Conservation (phyloP, 2,797 vertebrate genomes). For the Labroides dimidiatus region DNA sequence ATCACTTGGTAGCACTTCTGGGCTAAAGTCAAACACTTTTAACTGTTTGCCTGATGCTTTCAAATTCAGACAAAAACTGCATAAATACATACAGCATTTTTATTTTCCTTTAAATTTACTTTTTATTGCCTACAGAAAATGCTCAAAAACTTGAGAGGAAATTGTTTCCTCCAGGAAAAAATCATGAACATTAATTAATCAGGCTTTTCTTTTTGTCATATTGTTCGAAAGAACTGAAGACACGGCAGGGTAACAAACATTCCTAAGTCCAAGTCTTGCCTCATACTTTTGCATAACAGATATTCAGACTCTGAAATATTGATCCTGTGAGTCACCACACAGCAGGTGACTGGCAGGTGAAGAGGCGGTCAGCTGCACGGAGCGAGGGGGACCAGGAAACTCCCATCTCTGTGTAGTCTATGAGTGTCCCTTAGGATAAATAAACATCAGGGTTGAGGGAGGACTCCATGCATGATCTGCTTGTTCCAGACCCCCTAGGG, state of each 20-base stretch:
- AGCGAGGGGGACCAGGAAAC: constrained; percentile 61
- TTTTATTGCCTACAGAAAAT: background rate
- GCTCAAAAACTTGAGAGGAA: no score
- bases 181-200: background rate
- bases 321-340: constrained; percentile 36
- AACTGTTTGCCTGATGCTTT: background rate
- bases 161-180: background rate
- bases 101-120: background rate
- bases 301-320: constrained; percentile 11
- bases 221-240: background rate
- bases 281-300: background rate
- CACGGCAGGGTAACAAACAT: constrained; percentile 1
- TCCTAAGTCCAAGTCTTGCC: background rate
- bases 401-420: constrained; percentile 66
- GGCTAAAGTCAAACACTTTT: background rate
- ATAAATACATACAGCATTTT: background rate
- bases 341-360: constrained; percentile 35
- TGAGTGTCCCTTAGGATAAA: constrained; percentile 47
- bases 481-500: constrained; percentile 42
- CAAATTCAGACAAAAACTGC: background rate
- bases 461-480: constrained; percentile 46
- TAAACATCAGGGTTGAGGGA: constrained; percentile 34
- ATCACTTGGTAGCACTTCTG: background rate
- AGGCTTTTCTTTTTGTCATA: no score
- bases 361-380: constrained; percentile 15